Evolutionary conservation across 1,140 invertebrate species (phyloP).

Genomic region (Trissolcus basalis): DNA sequence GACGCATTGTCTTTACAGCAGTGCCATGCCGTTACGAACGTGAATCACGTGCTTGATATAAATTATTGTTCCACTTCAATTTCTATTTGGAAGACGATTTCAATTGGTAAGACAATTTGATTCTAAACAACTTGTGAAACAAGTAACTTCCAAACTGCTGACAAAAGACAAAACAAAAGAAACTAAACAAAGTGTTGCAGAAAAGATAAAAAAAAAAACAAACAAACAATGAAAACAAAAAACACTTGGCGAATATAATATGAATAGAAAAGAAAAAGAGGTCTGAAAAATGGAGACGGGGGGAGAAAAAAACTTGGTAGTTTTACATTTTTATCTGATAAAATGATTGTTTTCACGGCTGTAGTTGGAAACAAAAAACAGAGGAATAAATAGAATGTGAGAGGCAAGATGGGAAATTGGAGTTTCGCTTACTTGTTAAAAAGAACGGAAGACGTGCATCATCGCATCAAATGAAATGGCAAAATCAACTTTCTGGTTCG

Average conservation of each 20-base stretch:
- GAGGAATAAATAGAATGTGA: conserved; percentile 8
- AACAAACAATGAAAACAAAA: neutral
- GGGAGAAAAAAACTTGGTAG: too few relatives aligned
- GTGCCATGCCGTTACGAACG: conserved; percentile 2
- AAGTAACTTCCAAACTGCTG: too few relatives aligned
- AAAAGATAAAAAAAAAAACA: too few relatives aligned
- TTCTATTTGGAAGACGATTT: conserved; percentile 9
- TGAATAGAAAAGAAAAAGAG: too few relatives aligned
- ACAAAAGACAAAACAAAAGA: too few relatives aligned
- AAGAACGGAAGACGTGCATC: conserved; percentile 22
- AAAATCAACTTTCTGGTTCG: conserved; percentile 23
- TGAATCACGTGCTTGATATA: conserved; percentile 23
- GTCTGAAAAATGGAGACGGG: too few relatives aligned
- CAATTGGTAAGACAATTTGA: conserved; percentile 15
- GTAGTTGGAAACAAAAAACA: neutral
- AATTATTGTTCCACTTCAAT: neutral
- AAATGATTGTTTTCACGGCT: too few relatives aligned
- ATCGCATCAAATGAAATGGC: conserved; percentile 39
- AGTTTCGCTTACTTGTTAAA: conserved; percentile 7
- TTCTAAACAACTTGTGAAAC: neutral
- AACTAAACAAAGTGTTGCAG: too few relatives aligned
- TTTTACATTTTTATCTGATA: too few relatives aligned
- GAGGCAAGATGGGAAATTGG: conserved; percentile 6
- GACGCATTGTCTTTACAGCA: neutral
- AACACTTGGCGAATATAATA: too few relatives aligned